Percentiles rank a stretch among this genome's conserved stretches.
Evolutionary conservation across 37 sponge, comb jelly and placozoan species (phyloP).

Genomic region (Ephydatia muelleri): DNA sequence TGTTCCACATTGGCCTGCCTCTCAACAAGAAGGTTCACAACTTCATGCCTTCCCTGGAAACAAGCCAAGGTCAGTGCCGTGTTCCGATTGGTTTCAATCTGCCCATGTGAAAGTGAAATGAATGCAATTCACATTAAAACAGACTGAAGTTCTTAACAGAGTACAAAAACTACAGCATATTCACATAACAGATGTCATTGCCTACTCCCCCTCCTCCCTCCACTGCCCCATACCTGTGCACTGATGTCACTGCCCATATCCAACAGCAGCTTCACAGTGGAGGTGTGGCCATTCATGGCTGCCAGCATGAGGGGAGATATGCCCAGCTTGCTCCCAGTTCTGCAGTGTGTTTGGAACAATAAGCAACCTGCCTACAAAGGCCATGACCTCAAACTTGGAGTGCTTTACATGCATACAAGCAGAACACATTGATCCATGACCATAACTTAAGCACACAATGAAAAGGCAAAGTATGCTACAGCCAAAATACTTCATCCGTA

Average conservation of each 20-base stretch:
- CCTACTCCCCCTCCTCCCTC: not conserved
- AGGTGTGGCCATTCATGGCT: slow-evolving; percentile 93
- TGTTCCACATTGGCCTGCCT: slow-evolving; percentile 91
- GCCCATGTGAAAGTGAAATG: not conserved
- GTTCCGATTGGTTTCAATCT: slow-evolving; percentile 96
- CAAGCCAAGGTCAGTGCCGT: slow-evolving; percentile 95
- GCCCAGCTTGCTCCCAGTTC: slow-evolving; percentile 92
- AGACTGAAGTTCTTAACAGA: no score
- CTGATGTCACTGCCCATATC: slow-evolving; percentile 90
- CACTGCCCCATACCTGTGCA: slow-evolving; percentile 76
- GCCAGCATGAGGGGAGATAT: slow-evolving; percentile 94
- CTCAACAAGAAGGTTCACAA: slow-evolving; percentile 85
- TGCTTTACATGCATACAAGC: no score
- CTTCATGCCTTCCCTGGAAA: slow-evolving; percentile 94
- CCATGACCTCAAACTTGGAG: no score
- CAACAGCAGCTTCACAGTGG: slow-evolving; percentile 84
- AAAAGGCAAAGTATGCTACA: no score
- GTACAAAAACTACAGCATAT: no score
- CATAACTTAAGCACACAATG: no score
- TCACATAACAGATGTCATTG: no score
- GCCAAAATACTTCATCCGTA: no score
- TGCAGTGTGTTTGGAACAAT: slow-evolving; percentile 17
- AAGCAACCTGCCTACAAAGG: no score
- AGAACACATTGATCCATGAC: no score
- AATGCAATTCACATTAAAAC: no score